A percentile compares a stretch with the other conserved stretches of the same genome.
phyloP scores from a whole-genome alignment of 2,888 invertebrate genomes.

The Conchocele bisecta region DNA sequence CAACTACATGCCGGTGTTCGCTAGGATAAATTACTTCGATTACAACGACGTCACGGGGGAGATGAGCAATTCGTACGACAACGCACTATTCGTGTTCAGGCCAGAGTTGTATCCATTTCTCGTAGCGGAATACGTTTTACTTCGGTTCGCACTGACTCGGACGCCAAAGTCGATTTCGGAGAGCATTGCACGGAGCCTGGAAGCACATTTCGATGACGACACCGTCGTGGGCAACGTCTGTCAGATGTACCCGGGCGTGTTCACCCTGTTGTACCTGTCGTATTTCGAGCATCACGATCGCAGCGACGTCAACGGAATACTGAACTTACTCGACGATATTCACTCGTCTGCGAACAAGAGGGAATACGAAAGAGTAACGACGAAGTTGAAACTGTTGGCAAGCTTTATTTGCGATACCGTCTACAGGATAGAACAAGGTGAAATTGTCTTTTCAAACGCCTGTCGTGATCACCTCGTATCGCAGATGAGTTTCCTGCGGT shows the following conservation, averaged over 20 bases:
- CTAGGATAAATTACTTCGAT: constrained; percentile 14
- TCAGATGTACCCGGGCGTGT: constrained; percentile 6
- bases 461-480: not conserved
- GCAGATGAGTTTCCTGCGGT: not conserved
- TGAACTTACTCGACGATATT: constrained; percentile 4
- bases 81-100: constrained; percentile 14
- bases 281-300: constrained; percentile 2
- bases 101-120: constrained; percentile 12
- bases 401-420: constrained; percentile 10
- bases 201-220: not conserved
- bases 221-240: constrained; percentile 3
- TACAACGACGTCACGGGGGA: constrained; percentile 17
- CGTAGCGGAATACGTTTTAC: constrained; percentile 8
- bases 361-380: constrained; percentile 2
- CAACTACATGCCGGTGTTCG: constrained; percentile 6
- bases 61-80: constrained; percentile 5
- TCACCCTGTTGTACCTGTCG: constrained; percentile 2
- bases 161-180: not conserved
- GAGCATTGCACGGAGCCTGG: not conserved
- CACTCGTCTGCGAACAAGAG: not conserved
- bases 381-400: not conserved
- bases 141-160: constrained; percentile 2
- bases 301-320: constrained; percentile 9
- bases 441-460: not conserved
- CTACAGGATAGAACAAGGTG: not conserved